These are phyloP conservation scores for Liolophura sinensis DNA, from an alignment of 1,140 invertebrate genomes.

Conservation along the genomic window DNA sequence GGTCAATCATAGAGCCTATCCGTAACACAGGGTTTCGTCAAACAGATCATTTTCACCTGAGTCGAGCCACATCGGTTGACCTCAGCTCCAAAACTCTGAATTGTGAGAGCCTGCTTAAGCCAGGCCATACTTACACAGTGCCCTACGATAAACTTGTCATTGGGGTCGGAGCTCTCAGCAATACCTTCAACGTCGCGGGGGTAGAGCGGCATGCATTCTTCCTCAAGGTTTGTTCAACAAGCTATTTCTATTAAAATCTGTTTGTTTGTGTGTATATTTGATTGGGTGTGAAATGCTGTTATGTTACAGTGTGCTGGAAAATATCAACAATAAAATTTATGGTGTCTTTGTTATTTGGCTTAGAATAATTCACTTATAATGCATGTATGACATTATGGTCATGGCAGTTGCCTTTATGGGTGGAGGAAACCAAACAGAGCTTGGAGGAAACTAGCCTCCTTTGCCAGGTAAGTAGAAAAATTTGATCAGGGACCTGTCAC, in stretches of 20 bases:
- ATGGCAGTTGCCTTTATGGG: too few species aligned
- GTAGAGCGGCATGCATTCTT: constrained; percentile 58
- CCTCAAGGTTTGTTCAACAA: constrained; percentile 49
- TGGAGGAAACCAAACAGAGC: too few species aligned
- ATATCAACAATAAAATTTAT: too few species aligned
- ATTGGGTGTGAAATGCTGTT: too few species aligned
- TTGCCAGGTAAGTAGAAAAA: too few species aligned
- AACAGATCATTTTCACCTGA: constrained; percentile 54
- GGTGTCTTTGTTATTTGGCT: too few species aligned
- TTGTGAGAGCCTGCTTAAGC: constrained; percentile 42
- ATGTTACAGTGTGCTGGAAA: too few species aligned
- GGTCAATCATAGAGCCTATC: constrained; percentile 60
- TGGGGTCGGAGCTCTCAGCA: constrained; percentile 57
- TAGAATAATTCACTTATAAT: too few species aligned
- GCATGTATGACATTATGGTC: too few species aligned
- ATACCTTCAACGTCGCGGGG: constrained; percentile 58
- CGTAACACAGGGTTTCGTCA: constrained; percentile 55
- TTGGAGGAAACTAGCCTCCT: too few species aligned
- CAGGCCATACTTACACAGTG: constrained; percentile 37
- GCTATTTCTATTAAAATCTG: background rate
- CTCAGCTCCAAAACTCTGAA: constrained; percentile 34
- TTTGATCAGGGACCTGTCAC: too few species aligned
- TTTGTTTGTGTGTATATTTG: too few species aligned
- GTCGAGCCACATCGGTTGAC: constrained; percentile 47
- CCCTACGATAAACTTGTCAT: constrained; percentile 58